Base-by-base conservation (phyloP, 2,113 vertebrate species). In the Alosa alosa region DNA sequence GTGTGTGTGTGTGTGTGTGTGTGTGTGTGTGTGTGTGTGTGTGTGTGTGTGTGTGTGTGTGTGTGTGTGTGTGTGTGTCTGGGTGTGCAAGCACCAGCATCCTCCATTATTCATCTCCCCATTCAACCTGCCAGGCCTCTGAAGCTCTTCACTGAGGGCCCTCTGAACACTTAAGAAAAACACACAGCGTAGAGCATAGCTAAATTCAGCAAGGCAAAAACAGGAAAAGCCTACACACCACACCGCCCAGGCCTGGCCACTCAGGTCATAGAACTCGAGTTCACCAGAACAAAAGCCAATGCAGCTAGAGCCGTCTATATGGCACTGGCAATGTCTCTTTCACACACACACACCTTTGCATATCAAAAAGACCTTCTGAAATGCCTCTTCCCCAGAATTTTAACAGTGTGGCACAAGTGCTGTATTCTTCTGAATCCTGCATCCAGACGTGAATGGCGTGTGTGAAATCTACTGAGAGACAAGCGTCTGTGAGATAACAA, bases 61-160 rank as follows among this genome's bases (percentile, higher is more conserved):
- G 46, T 50, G 36, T 78, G 25, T 44, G 25, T 22, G 25, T 49
- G 5, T 22, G 47, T 57, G 25, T 75, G 68, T 75, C 31, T 39
- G 68, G 36, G 68, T 75, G 25, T 78, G 31, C 11, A 78, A 5
- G 72, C 46, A 87, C 22, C 41, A 81, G 49, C 81, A 44, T 68
- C 15, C 83, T 88, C 13, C 49, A 86, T 90, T 87, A 87, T 90
- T 88, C 87, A 88, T 90, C 55, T 52, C 20, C 52, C 55, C 81
- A 86, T 82, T 89, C 75, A 18, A 68, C 72, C 83, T 81, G 84
- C 81, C 86, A 86, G 86, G 72, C 64, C 64, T 68, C 64, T 68
- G 64, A 68, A 68, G 64, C 64, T 68, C 64, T 68, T 31, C 64
- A 68, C n/a, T 31, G 8, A 68, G 64, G 64, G 8, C 64, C 64